These are phyloP conservation scores for Zelleria hepariella DNA, from an alignment of 2,888 invertebrate species.

Conservation along the genomic window DNA sequence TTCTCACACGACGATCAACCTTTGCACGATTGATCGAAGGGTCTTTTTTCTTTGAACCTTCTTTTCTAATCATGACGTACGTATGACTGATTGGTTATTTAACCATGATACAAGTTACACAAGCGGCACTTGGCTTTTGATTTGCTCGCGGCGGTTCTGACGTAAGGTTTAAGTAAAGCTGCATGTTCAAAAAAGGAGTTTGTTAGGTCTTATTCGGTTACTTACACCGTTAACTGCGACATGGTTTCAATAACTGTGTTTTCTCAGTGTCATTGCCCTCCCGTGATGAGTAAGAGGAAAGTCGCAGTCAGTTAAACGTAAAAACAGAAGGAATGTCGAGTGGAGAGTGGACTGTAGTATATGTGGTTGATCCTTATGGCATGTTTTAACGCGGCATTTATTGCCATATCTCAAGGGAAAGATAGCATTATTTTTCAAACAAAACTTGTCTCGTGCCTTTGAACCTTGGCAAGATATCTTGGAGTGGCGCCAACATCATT, in stretches of 20 bases:
- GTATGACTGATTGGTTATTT: neutral
- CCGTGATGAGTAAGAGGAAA: slow-evolving; percentile 18
- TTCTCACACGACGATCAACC: slow-evolving; percentile 42
- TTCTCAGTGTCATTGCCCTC: slow-evolving; percentile 9
- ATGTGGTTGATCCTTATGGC: slow-evolving; percentile 30
- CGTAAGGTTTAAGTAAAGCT: neutral
- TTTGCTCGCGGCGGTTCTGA: neutral
- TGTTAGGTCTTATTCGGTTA: neutral
- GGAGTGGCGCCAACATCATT: slow-evolving; percentile 55
- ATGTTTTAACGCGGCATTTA: slow-evolving; percentile 58
- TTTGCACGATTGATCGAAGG: neutral
- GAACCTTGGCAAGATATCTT: slow-evolving; percentile 65
- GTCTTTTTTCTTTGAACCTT: neutral
- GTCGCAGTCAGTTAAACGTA: too few species aligned
- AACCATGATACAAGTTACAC: neutral
- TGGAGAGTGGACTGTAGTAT: too few species aligned
- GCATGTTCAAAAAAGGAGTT: neutral
- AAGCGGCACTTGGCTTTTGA: neutral
- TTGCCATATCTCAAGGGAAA: slow-evolving; percentile 59
- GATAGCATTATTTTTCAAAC: slow-evolving; percentile 50
- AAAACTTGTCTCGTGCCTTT: slow-evolving; percentile 58
- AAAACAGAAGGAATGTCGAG: too few species aligned
- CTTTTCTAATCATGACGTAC: neutral
- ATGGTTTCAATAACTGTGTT: neutral
- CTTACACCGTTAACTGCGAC: neutral